phyloP scores from a whole-genome alignment of 2,888 invertebrate genomes.

The Leistus spinibarbis region DNA sequence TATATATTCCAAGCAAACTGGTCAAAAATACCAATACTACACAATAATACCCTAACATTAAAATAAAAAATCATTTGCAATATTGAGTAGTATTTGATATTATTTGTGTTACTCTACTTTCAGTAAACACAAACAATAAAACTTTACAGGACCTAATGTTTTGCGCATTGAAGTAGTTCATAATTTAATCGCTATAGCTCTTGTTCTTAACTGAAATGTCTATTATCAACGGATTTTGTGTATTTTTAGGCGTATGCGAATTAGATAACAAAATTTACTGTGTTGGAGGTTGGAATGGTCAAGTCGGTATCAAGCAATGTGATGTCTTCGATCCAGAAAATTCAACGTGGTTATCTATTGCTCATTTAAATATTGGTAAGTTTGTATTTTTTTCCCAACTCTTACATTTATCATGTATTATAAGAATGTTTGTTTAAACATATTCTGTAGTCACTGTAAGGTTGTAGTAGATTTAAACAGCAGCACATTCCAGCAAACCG shows the following conservation, averaged over 20 bases:
- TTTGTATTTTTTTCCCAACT: background rate
- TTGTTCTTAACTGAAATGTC: background rate
- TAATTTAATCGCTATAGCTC: background rate
- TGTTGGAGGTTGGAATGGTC: constrained; percentile 81
- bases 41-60: too few species aligned
- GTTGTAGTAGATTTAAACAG: too few species aligned
- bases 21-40: too few species aligned
- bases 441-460: background rate
- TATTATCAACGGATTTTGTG: background rate
- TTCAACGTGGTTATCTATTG: constrained; percentile 70
- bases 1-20: too few species aligned
- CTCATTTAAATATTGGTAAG: constrained; percentile 69
- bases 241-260: constrained; percentile 64
- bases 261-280: constrained; percentile 72
- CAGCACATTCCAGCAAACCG: background rate
- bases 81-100: constrained; percentile 15
- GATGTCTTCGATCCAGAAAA: constrained; percentile 70
- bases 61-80: too few species aligned
- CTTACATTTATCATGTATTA: background rate
- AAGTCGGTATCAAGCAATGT: constrained; percentile 72
- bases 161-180: background rate
- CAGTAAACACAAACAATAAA: too few species aligned
- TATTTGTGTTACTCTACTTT: too few species aligned
- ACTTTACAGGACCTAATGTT: too few species aligned
- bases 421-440: background rate